Conservation (phyloP, 1,140 invertebrate genomes). For the Drosophila saltans region DNA sequence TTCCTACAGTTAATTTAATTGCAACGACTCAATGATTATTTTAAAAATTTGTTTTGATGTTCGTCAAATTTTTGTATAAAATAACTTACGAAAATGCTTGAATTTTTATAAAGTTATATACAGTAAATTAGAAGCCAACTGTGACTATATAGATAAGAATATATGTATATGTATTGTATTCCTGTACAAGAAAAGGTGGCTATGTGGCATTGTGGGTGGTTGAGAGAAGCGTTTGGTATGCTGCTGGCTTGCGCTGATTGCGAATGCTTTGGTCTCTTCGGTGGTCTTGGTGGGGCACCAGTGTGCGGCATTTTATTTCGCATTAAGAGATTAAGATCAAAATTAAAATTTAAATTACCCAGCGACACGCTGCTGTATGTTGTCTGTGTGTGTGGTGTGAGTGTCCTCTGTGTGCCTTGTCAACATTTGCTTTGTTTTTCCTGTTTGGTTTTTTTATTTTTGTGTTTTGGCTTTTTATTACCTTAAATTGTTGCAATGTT, state of each 20-base stretch:
- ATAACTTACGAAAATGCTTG: not conserved
- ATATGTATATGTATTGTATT: not conserved
- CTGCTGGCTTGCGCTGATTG: conserved; percentile 24
- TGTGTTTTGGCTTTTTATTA: conserved; percentile 40
- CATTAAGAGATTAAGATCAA: conserved; percentile 83
- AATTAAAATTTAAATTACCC: conserved; percentile 83
- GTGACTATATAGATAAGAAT: conserved; percentile 56
- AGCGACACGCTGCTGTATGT: conserved; percentile 60
- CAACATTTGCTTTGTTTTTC: conserved; percentile 48
- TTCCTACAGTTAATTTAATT: too few species aligned
- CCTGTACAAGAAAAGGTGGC: not conserved
- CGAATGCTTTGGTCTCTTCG: conserved; percentile 7
- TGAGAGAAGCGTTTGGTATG: not conserved
- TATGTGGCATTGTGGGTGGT: conserved; percentile 7
- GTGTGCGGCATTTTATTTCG: conserved; percentile 82
- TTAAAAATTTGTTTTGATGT: too few species aligned
- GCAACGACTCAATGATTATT: too few species aligned
- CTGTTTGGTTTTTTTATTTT: conserved; percentile 6
- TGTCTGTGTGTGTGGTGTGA: not conserved
- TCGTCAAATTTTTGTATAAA: too few species aligned
- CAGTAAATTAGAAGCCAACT: conserved; percentile 69
- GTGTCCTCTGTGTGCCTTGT: conserved; percentile 18
- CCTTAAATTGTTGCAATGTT: conserved; percentile 63
- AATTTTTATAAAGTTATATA: not conserved
- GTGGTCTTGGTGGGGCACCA: conserved; percentile 66